Evolutionary conservation across 2,888 invertebrate species (phyloP), one percentile per base, ranked within the genome.

Genomic region (Ametastegia equiseti): DNA sequence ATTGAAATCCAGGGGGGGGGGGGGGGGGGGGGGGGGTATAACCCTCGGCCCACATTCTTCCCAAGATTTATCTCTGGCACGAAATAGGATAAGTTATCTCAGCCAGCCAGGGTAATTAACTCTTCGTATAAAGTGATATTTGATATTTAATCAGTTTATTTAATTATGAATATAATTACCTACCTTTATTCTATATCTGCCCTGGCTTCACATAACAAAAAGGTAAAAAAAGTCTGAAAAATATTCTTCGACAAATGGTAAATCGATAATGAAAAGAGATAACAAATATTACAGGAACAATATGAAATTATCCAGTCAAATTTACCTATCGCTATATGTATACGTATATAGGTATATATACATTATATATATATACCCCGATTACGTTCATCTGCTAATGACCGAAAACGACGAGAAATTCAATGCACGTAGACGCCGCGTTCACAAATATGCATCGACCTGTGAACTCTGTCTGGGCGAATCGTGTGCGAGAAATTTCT

Each of bases 81-180:
- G 60, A 60, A 60, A 60, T 60, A 60, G 13, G 60, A 60, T 60
- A 30, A 60, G 30, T 30, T 60, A 54, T 54, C 57, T 27, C 11
- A 7, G 23, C 57, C 57, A 19, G 57, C 13, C 23, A 57, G 57
- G n/a, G 23, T 60, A 60, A 60, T 60, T 30, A 60, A 60, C 60
- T 60, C 6, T 30, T 60, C 60, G 27, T 30, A 60, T 13, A 30
- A 30, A 30, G 30, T 15, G 60, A 60, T 60, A 30, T 30, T 60
- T 60, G 15, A 60, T 30, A 11, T 60, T 30, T 60, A 30, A 60
- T 60, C 15, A 60, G 9, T 30, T 60, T 30, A 23, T 60, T 30
- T 30, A 30, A 60, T 60, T 60, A 60, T 23, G 23, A 60, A 60
- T 1, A 42, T 60, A 30, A 60, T 60, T 13, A 60, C 23, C 15